Conservation (phyloP, 1,140 invertebrate genomes). For the Thaumetopoea pityocampa region DNA sequence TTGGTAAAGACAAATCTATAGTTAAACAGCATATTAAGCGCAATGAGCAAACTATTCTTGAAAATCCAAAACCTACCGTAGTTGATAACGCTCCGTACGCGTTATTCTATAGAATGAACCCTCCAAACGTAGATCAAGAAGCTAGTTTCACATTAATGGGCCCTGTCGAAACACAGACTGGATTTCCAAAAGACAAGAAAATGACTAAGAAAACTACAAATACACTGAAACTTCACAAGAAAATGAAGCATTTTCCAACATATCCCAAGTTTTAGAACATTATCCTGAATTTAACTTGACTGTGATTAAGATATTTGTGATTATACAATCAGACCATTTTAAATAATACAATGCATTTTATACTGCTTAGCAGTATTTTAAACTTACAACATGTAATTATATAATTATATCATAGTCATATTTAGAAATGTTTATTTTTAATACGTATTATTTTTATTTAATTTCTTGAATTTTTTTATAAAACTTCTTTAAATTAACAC, state of each 20-base stretch:
- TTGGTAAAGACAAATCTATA: conserved; percentile 21
- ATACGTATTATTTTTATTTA: too few species aligned
- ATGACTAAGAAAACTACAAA: conserved; percentile 17
- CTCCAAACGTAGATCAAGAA: conserved; percentile 24
- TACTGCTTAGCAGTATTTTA: too few species aligned
- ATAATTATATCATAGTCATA: too few species aligned
- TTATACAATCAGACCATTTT: not conserved
- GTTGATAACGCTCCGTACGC: conserved; percentile 34
- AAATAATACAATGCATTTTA: conserved; percentile 17
- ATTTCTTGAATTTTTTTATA: too few species aligned
- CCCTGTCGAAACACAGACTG: conserved; percentile 16
- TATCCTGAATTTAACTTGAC: not conserved
- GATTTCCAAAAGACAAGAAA: conserved; percentile 3
- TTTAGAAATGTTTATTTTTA: too few species aligned
- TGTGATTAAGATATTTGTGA: conserved; percentile 2
- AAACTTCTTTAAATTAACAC: too few species aligned
- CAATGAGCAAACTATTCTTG: conserved; percentile 23
- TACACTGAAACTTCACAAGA: conserved; percentile 26
- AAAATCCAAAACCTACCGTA: conserved; percentile 21
- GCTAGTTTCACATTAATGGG: conserved; percentile 15
- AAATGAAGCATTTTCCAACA: conserved; percentile 29
- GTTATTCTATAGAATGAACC: conserved; percentile 42
- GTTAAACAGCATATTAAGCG: conserved; percentile 9
- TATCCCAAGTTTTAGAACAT: conserved; percentile 21
- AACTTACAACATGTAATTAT: too few species aligned